A percentile compares a stretch with the other conserved stretches of the same genome.
Evolutionary conservation across 2,888 invertebrate species (phyloP).

Genomic region (Tholera decimalis): DNA sequence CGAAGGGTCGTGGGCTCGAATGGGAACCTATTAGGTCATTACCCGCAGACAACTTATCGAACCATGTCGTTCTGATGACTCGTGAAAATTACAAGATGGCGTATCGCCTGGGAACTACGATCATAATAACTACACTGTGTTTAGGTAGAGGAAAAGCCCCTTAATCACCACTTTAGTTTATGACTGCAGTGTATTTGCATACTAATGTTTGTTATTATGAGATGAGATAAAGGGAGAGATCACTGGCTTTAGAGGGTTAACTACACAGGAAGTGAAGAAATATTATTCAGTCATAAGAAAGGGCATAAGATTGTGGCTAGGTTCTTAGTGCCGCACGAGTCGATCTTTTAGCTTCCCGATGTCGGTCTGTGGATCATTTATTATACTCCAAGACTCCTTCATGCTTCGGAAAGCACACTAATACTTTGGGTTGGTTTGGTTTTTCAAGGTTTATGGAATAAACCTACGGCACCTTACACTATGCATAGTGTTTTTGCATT

Average conservation of each 20-base stretch:
- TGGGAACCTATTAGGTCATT: slow-evolving; percentile 57
- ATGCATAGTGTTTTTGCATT: too few relatives aligned
- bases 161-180: slow-evolving; percentile 7
- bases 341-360: too few relatives aligned
- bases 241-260: background rate
- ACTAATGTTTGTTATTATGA: slow-evolving; percentile 8
- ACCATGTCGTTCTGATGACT: slow-evolving; percentile 45
- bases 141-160: background rate
- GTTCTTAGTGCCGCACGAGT: too few relatives aligned
- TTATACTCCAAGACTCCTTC: too few relatives aligned
- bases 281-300: too few relatives aligned
- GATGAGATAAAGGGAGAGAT: background rate
- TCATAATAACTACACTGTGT: slow-evolving; percentile 23
- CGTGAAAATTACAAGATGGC: slow-evolving; percentile 52
- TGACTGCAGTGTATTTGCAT: slow-evolving; percentile 8
- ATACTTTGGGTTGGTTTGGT: too few relatives aligned
- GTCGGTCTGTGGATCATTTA: too few relatives aligned
- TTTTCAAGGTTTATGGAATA: too few relatives aligned
- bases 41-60: slow-evolving; percentile 54
- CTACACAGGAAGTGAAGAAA: background rate
- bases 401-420: too few relatives aligned
- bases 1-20: slow-evolving; percentile 53
- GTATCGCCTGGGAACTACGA: slow-evolving; percentile 23
- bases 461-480: too few relatives aligned
- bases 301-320: too few relatives aligned